Evolutionary conservation across 2,888 invertebrate species (phyloP), one percentile per base, ranked within the genome.

Genomic region (Oxycera nigricornis): DNA sequence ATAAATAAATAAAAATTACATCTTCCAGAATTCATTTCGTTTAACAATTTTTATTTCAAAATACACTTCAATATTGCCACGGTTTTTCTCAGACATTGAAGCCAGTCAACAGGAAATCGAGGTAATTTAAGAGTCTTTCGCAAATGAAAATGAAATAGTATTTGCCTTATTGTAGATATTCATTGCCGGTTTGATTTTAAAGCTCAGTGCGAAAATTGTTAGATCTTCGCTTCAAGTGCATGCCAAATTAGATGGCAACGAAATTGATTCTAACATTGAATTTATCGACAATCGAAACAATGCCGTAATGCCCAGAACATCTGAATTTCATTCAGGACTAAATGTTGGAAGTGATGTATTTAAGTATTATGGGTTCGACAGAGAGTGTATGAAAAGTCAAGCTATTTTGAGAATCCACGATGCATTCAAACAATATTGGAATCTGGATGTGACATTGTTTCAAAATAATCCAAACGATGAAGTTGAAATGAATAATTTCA

Each of bases 351-450:
- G 28, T 50, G 46, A 73, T 50, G 50, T 61, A 3, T 28, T 61
- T 50, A 28, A 59, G 20, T 46, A 46, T 73, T 73, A 61, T 61
- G 73, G 57, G 4, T 20, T 73, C 7, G 20, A 20, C 11, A 73
- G 14, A 14, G 17, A 61, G 4, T 46, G 28, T 2, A 46, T 73
- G 4, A 73, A 61, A 30, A 41, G 6, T 17, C 61, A 28, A 46
- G 61, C 61, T 14, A 9, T 20, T n/a, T 35, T 26, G 3, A 67
- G 28, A 65, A 14, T 73, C n/a, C 31, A 52, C n/a, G 41, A 52
- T 20, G 24, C 55, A 11, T 26, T 52, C 41, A 17, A 20, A 22
- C 24, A 52, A 7, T 46, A 73, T 73, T n/a, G 26, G 3, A 35
- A 67, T 52, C 3, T 52, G 35, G 2, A 22, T 11, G n/a, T 17